A percentile compares a stretch with the other conserved stretches of the same genome.
Conservation (phyloP, 2,888 invertebrate species). For the Mimachlamys varia region DNA sequence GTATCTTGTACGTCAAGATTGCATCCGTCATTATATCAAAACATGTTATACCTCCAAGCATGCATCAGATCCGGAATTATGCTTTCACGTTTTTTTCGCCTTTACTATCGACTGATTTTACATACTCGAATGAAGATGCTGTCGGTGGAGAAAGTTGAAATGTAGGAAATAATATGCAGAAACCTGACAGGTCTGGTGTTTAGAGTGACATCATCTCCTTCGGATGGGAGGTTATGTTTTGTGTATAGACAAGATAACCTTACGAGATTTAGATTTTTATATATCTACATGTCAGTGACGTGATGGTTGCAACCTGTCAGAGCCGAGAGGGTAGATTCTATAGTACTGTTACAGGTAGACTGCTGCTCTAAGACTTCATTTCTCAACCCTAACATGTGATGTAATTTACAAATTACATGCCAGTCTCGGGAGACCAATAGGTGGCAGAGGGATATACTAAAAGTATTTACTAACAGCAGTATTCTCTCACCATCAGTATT, state of each 20-base stretch:
- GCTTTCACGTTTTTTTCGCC: background rate
- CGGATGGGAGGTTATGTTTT: background rate
- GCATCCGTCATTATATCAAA: background rate
- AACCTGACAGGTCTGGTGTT: background rate
- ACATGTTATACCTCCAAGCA: background rate
- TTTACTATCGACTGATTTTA: background rate
- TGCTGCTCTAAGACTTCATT: background rate
- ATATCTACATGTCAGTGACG: background rate
- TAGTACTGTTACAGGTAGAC: background rate
- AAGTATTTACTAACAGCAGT: background rate
- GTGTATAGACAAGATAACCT: background rate
- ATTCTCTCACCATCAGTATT: background rate
- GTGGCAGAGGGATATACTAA: background rate
- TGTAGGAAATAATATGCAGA: background rate
- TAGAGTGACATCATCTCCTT: background rate
- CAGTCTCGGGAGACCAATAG: background rate
- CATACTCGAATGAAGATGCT: background rate
- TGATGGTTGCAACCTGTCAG: background rate
- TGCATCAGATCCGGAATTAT: background rate
- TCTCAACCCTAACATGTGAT: background rate
- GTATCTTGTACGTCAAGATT: background rate
- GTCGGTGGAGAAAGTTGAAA: background rate
- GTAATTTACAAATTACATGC: slow-evolving; percentile 17
- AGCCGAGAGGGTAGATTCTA: background rate
- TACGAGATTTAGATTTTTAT: background rate